Evolutionary conservation across 2,113 vertebrate genomes (phyloP).

Genomic region (Nothocercus julius): DNA sequence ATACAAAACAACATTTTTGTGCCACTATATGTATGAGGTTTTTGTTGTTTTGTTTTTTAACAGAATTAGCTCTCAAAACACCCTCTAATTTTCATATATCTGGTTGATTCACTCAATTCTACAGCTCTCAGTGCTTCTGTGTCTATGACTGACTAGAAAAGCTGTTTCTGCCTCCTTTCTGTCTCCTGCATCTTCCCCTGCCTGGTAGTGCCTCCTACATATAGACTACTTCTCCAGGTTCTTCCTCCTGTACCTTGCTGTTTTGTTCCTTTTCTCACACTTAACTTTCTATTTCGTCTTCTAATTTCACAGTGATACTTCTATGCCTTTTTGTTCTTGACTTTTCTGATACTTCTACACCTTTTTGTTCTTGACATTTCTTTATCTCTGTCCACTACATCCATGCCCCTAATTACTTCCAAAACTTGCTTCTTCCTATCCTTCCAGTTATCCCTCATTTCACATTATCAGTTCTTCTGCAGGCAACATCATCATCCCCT

Average conservation of each 20-base stretch:
- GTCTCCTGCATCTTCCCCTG: not conserved
- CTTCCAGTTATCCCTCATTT: not conserved
- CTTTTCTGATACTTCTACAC: not conserved
- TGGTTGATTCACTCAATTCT: not conserved
- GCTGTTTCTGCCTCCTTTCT: not conserved
- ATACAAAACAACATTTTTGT: not conserved
- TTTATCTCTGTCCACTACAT: not conserved
- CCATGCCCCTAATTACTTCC: not conserved
- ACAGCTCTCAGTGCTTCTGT: not conserved
- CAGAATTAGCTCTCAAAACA: not conserved
- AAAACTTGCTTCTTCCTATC: not conserved
- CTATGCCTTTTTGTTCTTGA: not conserved
- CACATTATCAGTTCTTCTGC: not conserved
- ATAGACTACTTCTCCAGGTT: not conserved
- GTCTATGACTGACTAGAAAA: not conserved
- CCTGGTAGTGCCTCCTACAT: not conserved
- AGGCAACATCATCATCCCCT: not conserved
- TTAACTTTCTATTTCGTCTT: not conserved
- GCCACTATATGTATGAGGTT: not conserved
- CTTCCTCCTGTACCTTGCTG: not conserved
- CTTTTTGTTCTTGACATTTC: not conserved
- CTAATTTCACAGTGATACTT: not conserved
- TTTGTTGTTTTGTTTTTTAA: not conserved
- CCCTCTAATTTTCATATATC: not conserved
- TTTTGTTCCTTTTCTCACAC: not conserved